phyloP scores from a whole-genome alignment of 2,113 vertebrate genomes.

The Donacobius atricapilla region DNA sequence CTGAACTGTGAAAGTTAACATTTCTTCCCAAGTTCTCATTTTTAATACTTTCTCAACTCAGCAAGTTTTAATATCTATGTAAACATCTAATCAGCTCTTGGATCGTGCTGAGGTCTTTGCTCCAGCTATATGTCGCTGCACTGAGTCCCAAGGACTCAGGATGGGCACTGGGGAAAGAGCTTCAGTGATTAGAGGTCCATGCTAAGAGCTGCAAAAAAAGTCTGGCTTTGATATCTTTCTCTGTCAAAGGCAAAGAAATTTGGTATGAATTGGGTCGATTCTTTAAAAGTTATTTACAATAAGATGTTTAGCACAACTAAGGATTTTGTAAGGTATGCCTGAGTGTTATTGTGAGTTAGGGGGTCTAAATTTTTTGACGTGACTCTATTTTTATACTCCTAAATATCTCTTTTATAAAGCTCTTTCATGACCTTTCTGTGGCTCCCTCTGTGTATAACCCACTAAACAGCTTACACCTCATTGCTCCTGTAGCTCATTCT shows the following conservation, averaged over 20 bases:
- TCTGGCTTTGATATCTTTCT: not conserved
- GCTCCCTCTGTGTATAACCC: not conserved
- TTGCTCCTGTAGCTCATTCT: not conserved
- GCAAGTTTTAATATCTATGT: not conserved
- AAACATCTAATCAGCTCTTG: not conserved
- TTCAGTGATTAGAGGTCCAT: not conserved
- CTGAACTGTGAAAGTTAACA: not conserved
- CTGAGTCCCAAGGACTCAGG: not conserved
- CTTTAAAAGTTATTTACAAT: not conserved
- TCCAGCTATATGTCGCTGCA: not conserved
- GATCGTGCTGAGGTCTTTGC: not conserved
- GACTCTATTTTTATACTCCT: not conserved
- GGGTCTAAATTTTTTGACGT: not conserved
- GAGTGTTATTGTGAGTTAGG: not conserved
- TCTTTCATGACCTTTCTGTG: not conserved
- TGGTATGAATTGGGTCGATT: not conserved
- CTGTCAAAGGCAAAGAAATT: not conserved
- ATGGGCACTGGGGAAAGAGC: not conserved
- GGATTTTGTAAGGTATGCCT: not conserved
- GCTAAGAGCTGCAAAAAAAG: not conserved
- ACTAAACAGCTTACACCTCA: not conserved
- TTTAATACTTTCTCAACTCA: not conserved
- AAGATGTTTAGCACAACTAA: not conserved
- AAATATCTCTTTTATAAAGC: not conserved
- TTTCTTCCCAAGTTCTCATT: not conserved